A percentile compares a stretch with the other conserved stretches of the same genome.
These are phyloP conservation scores for Hylaeus volcanicus DNA, from an alignment of 1,140 invertebrate species.

Conservation along the genomic window DNA sequence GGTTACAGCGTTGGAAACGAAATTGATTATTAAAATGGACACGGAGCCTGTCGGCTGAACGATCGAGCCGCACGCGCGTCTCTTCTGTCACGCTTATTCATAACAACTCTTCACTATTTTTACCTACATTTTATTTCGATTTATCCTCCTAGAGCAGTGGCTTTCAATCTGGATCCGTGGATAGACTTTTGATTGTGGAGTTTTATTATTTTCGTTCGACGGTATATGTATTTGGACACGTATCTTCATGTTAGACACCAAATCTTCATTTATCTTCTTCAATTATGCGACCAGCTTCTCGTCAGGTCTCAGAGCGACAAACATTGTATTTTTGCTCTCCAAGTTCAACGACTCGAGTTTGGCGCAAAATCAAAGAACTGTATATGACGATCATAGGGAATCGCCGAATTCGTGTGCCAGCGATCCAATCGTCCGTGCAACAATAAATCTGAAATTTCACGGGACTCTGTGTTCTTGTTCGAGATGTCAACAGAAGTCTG, in stretches of 20 bases:
- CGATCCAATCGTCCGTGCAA: constrained; percentile 1
- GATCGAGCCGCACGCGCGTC: background rate
- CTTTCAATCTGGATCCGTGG: too few relatives aligned
- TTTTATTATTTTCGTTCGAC: too few relatives aligned
- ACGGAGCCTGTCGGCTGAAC: background rate
- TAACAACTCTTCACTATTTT: too few relatives aligned
- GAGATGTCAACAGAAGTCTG: background rate
- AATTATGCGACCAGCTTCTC: too few relatives aligned
- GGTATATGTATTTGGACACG: too few relatives aligned
- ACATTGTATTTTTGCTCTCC: constrained; percentile 5
- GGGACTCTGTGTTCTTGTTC: background rate
- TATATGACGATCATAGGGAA: background rate
- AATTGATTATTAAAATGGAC: constrained; percentile 51
- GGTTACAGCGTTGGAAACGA: constrained; percentile 29
- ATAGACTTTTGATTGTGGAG: too few relatives aligned
- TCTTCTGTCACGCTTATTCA: background rate
- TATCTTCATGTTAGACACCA: too few relatives aligned
- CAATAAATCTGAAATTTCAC: constrained; percentile 3
- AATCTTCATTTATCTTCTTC: background rate
- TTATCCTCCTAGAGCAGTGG: too few relatives aligned
- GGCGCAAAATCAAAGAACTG: constrained; percentile 41
- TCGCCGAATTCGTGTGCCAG: constrained; percentile 12
- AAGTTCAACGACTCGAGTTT: constrained; percentile 36
- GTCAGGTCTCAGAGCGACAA: background rate
- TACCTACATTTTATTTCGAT: background rate